Base-by-base conservation (phyloP, 1,140 invertebrate species). In the Asbolus verrucosus region DNA sequence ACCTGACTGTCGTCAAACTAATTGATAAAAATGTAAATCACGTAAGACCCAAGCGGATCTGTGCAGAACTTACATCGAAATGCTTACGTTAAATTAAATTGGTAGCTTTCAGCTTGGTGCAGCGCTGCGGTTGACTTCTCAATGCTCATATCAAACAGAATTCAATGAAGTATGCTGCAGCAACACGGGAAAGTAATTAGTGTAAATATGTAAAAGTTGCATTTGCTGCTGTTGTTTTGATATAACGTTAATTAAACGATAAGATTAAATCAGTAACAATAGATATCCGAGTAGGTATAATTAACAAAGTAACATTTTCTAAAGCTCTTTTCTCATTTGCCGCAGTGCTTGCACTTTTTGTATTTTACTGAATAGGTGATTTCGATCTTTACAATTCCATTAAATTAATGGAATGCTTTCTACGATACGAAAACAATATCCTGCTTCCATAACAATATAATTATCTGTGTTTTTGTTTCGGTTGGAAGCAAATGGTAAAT, bases 281-380 rank as follows among this genome's bases (percentile, higher is more conserved):
- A 4, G 43, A 15, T 6, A 19, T 50, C 18, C 18, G 15, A n/a
- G n/a, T n/a, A n/a, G n/a, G n/a, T n/a, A n/a, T 46, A 46, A 19
- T 46, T 21, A 54, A 54, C 46, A 27, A 27, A 13, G 21, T 54
- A 24, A 14, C n/a, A 27, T 54, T 54, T 46, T 24, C n/a, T n/a
- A 24, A 30, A 27, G 46, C 46, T n/a, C 27, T 16, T 54, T 54
- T 21, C 2, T n/a, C 21, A n/a, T 54, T 54, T 21, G 19, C 46
- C 19, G 46, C 46, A 54, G 46, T 18, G 46, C 14, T 46, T 54
- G 46, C 46, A 54, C 46, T 54, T 54, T 54, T 54, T 54, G 46
- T 54, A 4, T n/a, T 30, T 0, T 4, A 24, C 1, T 54, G 46
- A 54, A 54, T 54, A 54, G 46, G 21, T 24, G 46, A 54, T 54